phyloP scores from a whole-genome alignment of 2,113 vertebrate species.

The Lichenostomus cassidix region DNA sequence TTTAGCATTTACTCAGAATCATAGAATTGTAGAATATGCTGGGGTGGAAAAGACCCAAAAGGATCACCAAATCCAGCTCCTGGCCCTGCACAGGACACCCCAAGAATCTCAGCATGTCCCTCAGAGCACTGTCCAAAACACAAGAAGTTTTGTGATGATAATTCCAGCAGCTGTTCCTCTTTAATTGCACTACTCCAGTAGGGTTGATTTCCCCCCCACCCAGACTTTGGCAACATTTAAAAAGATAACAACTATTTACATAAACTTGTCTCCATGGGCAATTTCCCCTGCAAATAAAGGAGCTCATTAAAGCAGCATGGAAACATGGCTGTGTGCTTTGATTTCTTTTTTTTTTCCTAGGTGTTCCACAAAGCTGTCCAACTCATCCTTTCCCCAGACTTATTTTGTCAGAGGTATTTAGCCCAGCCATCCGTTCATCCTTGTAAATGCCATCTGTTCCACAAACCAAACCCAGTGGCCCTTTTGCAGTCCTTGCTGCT shows the following conservation, averaged over 20 bases:
- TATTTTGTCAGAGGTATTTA: neutral
- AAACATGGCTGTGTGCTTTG: neutral
- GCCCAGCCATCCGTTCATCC: neutral
- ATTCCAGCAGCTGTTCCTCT: neutral
- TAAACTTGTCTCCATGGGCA: neutral
- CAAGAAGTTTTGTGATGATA: neutral
- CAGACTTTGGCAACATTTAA: neutral
- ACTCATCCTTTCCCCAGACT: neutral
- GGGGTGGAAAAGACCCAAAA: neutral
- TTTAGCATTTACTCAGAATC: neutral
- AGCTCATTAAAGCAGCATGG: neutral
- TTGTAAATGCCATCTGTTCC: neutral
- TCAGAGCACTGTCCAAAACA: neutral
- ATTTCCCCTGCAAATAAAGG: neutral
- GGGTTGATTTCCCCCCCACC: fast-evolving
- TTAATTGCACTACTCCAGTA: neutral
- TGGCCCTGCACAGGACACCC: neutral
- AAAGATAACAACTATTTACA: neutral
- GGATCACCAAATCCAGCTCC: fast-evolving
- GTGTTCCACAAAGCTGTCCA: neutral
- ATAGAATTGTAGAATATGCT: neutral
- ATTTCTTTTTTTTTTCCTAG: neutral
- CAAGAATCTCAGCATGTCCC: fast-evolving
- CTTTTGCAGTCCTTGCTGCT: neutral
- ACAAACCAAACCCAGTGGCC: neutral